These are phyloP conservation scores for Taurulus bubalis DNA, from an alignment of 2,113 vertebrate species.

Conservation along the genomic window DNA sequence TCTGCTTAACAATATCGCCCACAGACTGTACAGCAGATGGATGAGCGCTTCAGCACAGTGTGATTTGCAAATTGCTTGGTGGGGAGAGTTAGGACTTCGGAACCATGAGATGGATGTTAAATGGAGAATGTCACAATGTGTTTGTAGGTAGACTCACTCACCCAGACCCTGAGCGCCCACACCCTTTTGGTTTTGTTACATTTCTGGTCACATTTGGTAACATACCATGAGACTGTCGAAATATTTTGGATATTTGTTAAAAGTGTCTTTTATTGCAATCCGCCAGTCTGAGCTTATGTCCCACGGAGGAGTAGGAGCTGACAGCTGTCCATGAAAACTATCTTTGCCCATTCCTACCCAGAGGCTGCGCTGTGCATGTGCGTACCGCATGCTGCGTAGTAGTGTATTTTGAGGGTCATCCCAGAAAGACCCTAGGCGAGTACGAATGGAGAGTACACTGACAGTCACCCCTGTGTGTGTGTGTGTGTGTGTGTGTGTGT, in stretches of 20 bases:
- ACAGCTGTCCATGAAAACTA: conserved; percentile 69
- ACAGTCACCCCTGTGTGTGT: conserved; percentile 58
- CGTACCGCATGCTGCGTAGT: conserved; percentile 51
- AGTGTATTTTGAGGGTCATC: conserved; percentile 72
- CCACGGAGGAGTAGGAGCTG: conserved; percentile 41
- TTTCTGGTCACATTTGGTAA: not conserved
- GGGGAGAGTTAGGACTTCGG: not conserved
- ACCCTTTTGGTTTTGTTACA: not conserved
- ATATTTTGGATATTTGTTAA: not conserved
- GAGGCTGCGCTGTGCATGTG: conserved; percentile 52
- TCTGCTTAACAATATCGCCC: conserved; percentile 21
- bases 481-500: conserved; percentile 45
- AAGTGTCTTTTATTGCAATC: conserved; percentile 19
- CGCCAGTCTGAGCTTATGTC: conserved; percentile 13
- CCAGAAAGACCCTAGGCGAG: conserved; percentile 56
- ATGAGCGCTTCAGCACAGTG: conserved; percentile 19
- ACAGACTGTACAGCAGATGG: conserved; percentile 37
- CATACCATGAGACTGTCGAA: not conserved
- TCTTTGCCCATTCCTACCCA: conserved; percentile 50
- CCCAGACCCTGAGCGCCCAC: not conserved
- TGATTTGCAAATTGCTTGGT: conserved; percentile 26
- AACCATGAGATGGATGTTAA: conserved; percentile 21
- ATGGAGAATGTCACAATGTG: not conserved
- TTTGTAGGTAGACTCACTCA: not conserved
- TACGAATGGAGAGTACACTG: conserved; percentile 57